Conservation (phyloP, 2,113 vertebrate species). For the Archilochus colubris region DNA sequence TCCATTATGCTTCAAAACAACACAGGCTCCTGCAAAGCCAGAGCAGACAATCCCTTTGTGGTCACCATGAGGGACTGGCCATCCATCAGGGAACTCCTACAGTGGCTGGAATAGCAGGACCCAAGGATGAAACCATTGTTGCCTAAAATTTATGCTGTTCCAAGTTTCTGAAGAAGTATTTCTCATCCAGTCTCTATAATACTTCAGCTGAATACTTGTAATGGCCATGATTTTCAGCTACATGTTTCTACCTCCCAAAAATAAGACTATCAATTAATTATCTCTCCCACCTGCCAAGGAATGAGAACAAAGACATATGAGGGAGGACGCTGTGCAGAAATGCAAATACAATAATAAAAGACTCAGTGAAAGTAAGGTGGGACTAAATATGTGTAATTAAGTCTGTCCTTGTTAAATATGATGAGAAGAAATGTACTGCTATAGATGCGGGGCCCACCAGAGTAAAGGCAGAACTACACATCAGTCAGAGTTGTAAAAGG, state of each 20-base stretch:
- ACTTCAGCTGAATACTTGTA: not conserved
- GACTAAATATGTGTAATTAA: not conserved
- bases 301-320: not conserved
- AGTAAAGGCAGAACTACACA: not conserved
- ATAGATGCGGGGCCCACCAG: not conserved
- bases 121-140: not conserved
- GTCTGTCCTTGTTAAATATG: not conserved
- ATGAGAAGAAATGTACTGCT: not conserved
- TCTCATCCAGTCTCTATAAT: not conserved
- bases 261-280: not conserved
- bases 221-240: not conserved
- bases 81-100: not conserved
- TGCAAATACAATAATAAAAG: not conserved
- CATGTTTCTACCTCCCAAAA: not conserved
- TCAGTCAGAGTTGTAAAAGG: not conserved
- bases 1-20: not conserved
- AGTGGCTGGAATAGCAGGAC: not conserved
- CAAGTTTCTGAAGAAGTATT: not conserved
- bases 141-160: not conserved
- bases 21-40: not conserved
- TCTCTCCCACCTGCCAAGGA: not conserved
- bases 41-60: not conserved
- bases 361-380: not conserved
- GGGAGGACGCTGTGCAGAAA: not conserved
- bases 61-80: accelerated